phyloP scores from a whole-genome alignment of 1,140 invertebrate species.

The Limonius californicus region DNA sequence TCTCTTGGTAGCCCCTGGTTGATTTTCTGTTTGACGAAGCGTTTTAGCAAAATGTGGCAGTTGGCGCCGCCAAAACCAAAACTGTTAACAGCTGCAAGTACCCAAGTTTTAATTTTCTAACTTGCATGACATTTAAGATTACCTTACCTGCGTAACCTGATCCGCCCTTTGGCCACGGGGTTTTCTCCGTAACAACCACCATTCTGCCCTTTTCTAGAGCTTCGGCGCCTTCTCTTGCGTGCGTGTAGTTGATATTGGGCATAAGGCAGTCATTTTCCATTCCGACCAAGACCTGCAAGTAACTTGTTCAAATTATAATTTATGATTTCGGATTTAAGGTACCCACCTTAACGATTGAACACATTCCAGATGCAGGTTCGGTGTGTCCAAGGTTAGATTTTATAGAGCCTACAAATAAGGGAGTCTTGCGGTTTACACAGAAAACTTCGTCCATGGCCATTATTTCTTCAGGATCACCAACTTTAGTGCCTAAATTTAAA shows the following conservation, averaged over 20 bases:
- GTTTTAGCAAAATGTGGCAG: conserved; percentile 64
- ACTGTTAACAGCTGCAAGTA: conserved; percentile 54
- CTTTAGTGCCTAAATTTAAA: conserved; percentile 55
- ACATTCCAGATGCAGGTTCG: conserved; percentile 85
- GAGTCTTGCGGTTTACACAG: conserved; percentile 61
- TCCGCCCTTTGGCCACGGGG: conserved; percentile 56
- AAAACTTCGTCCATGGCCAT: conserved; percentile 81
- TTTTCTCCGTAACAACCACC: conserved; percentile 65
- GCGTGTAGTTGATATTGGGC: conserved; percentile 75
- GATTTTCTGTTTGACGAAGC: conserved; percentile 52
- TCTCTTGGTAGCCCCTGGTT: conserved; percentile 51
- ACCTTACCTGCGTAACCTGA: conserved; percentile 58
- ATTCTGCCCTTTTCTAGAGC: conserved; percentile 67
- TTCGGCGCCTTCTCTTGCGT: conserved; percentile 69
- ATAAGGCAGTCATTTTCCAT: conserved; percentile 72
- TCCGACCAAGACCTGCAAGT: conserved; percentile 55
- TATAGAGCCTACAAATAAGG: conserved; percentile 81
- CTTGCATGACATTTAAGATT: not conserved
- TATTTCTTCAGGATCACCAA: conserved; percentile 86
- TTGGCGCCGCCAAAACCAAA: conserved; percentile 65
- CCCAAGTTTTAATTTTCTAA: too few species aligned
- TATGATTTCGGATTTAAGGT: not conserved
- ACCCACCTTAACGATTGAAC: conserved; percentile 75
- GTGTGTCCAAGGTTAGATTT: conserved; percentile 94
- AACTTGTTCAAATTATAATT: not conserved